Evolutionary conservation across 2,113 vertebrate genomes (phyloP), one percentile per base, ranked within the genome.

Genomic region (Ursus arctos): DNA sequence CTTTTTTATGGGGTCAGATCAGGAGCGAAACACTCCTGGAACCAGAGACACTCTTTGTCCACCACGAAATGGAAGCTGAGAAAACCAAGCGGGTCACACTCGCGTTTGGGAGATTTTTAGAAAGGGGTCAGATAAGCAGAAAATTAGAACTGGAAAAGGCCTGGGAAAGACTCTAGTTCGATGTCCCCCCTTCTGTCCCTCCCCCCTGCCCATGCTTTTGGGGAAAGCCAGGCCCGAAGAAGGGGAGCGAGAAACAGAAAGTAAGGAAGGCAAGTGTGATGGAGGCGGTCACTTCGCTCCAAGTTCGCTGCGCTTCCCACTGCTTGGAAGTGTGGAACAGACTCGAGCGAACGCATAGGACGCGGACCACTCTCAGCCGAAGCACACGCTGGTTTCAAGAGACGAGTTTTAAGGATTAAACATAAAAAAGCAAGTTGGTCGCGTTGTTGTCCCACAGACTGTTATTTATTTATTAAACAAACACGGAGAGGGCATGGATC

Each of bases 331-430:
- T 74, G 26, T 10, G 21, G 47, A 7, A n/a, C 11, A 14, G 36
- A 53, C 7, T 12, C 7, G 31, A 28, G 4, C 26, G 7, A 61
- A 6, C 0, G 0, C 1, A 1, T 2, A 31, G 8, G 47, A 26
- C 67, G 7, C 4, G 57, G 63, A 19, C 33, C 47, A 14, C 28
- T 57, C 36, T 16, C 14, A 26, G 49, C 4, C 65, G 49, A 2
- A 53, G n/a, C 63, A 22, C 21, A 63, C 6, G 7, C 51, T 16
- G 31, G 33, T 6, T 88, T 57, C 53, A 74, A 53, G 36, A 67
- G 10, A 55, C 3, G 18, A 74, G n/a, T 55, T 69, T 87, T 47
- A 47, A 36, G n/a, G 40, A 31, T 49, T 40, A 33, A 69, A 18
- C 19, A 40, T 31, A 43, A 72, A 95, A 55, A 3, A n/a, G 9